Evolutionary conservation across 2,797 vertebrate genomes (phyloP).

Genomic region (Myotis planiceps): DNA sequence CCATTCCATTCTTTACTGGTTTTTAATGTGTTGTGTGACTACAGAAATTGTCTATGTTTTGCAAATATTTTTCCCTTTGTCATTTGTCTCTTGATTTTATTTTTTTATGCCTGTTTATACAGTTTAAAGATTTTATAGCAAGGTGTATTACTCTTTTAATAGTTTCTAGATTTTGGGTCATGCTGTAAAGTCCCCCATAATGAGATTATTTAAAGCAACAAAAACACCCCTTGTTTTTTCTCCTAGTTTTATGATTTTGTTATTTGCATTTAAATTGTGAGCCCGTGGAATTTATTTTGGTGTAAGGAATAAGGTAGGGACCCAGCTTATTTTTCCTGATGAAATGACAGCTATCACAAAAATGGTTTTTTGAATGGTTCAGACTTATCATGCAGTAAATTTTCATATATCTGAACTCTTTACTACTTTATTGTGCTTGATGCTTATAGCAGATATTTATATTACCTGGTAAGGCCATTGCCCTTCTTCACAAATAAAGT

Average conservation of each 20-base stretch:
- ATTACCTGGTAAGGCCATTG: background rate
- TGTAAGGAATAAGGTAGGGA: background rate
- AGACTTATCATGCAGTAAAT: background rate
- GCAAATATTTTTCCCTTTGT: background rate
- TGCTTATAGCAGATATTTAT: background rate
- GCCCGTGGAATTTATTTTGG: background rate
- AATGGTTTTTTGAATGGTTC: background rate
- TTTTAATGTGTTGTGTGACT: background rate
- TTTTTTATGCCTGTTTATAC: background rate
- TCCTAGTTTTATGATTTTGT: background rate
- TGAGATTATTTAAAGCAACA: background rate
- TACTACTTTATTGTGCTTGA: background rate
- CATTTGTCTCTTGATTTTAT: background rate
- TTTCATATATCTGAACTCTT: background rate
- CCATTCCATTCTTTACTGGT: background rate
- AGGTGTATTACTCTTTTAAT: background rate
- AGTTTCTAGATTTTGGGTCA: background rate
- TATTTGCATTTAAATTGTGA: background rate
- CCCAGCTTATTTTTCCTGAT: background rate
- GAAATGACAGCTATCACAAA: background rate
- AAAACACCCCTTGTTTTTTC: background rate
- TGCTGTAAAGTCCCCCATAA: background rate
- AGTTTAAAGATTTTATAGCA: background rate
- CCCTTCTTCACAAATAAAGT: background rate
- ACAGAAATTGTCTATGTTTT: background rate